Evolutionary conservation across 2,797 vertebrate species (phyloP).

Genomic region (Dryobates pubescens): DNA sequence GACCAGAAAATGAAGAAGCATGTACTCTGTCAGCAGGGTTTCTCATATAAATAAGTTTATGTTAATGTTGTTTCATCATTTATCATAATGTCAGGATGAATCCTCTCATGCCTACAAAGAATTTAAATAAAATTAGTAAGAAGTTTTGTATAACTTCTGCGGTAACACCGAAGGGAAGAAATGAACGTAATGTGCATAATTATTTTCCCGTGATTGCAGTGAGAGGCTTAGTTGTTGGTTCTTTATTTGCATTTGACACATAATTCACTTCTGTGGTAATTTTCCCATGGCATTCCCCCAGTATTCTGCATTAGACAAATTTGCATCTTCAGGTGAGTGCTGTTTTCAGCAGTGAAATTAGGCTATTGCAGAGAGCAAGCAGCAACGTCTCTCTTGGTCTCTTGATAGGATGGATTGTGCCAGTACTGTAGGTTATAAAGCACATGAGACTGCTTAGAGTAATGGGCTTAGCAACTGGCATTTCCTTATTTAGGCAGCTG

Average conservation of each 20-base stretch:
- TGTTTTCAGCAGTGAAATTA: background rate
- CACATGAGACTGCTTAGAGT: background rate
- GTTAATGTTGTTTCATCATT: slow-evolving; percentile 24
- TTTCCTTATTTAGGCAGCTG: background rate
- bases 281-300: background rate
- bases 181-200: background rate
- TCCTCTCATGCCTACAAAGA: background rate
- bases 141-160: background rate
- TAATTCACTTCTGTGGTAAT: background rate
- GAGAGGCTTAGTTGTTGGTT: background rate
- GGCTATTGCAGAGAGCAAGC: background rate
- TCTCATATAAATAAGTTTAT: slow-evolving; percentile 10
- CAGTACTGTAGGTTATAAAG: background rate
- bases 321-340: background rate
- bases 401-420: background rate
- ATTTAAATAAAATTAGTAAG: background rate
- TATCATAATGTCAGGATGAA: background rate
- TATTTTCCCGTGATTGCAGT: background rate
- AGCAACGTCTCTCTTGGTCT: background rate
- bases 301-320: background rate
- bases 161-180: background rate
- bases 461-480: background rate
- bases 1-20: slow-evolving; percentile 23
- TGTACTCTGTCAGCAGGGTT: background rate
- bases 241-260: background rate